Percentiles rank a stretch among this genome's conserved stretches.
Conservation (phyloP, 2,888 invertebrate genomes). For the Tenthredo scrophulariae region DNA sequence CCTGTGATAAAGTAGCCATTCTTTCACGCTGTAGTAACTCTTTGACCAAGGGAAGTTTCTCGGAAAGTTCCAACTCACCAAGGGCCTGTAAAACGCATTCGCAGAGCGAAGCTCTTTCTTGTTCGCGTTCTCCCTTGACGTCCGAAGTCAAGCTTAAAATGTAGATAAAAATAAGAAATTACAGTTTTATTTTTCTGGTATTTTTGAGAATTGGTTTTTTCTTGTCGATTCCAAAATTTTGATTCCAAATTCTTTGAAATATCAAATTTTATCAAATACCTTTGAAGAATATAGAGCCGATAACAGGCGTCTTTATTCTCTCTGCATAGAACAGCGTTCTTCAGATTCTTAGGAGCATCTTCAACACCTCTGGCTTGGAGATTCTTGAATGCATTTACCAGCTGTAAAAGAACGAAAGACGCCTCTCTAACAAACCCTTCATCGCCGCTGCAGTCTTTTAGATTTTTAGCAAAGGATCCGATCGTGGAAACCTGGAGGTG, state of each 20-base stretch:
- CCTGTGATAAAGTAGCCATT: conserved; percentile 85
- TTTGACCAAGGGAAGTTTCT: conserved; percentile 85
- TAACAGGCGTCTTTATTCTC: conserved; percentile 84
- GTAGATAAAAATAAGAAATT: background rate
- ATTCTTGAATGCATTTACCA: conserved; percentile 90
- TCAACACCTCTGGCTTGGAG: conserved; percentile 91
- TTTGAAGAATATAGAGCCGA: conserved; percentile 87
- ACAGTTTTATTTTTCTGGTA: background rate
- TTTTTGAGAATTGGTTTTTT: background rate
- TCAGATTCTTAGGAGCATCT: conserved; percentile 86
- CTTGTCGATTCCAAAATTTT: background rate
- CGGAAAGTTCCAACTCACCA: conserved; percentile 84
- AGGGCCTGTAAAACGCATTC: conserved; percentile 87
- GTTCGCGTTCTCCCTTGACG: conserved; percentile 81
- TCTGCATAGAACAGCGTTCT: conserved; percentile 87
- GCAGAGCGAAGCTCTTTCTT: conserved; percentile 86
- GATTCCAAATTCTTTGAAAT: background rate
- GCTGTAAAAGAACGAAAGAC: conserved; percentile 88
- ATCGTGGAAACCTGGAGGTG: conserved; percentile 88
- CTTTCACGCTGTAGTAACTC: conserved; percentile 85
- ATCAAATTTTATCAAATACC: conserved; percentile 78
- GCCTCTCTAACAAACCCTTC: conserved; percentile 83
- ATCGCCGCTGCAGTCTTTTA: conserved; percentile 79
- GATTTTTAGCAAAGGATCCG: conserved; percentile 84
- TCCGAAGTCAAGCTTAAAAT: conserved; percentile 85